Base-by-base conservation (phyloP, 1,140 invertebrate species). In the Acyrthosiphon pisum region DNA sequence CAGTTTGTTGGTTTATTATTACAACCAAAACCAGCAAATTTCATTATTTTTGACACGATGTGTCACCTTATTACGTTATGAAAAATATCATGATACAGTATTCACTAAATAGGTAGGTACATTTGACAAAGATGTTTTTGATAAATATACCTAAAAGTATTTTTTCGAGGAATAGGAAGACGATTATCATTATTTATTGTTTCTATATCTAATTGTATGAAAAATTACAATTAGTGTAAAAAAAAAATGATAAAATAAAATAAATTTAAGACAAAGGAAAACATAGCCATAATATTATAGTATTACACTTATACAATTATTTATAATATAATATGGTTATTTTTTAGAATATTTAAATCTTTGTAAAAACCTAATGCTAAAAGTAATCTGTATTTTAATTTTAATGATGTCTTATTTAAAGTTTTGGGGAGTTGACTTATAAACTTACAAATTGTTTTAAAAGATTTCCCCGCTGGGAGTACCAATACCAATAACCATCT, bases 361-460 rank as follows among this genome's bases (percentile, higher is more conserved):
- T 18, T 89, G 50, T n/a, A 46, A 35, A 53, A 88, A 37, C 26
- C 14, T 23, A 53, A 88, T 20, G 46, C 86, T n/a, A 50, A 87
- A 20, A 48, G n/a, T 26, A 53, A 88, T n/a, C n/a, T 76, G 14
- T 88, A 88, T 22, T 88, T 88, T 6, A 48, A 88, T 88, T 88
- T 48, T 48, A 89, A 89, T 56, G 9, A 30, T 11, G 87, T 37
- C 11, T 89, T 89, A 35, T 89, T 56, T 89, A 26, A 88, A 89
- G 50, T 89, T 89, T 56, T 56, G 23, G 9, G 26, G 9, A 22
- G 50, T 56, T 56, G 26, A 56, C 37, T 89, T 56, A 26, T 56
- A 89, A 89, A 56, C 48, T 53, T 56, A 37, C 37, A 89, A 89
- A 89, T 89, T 53, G 26, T 37, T 56, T 53, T 56, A 50, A 89